A percentile compares a stretch with the other conserved stretches of the same genome.
Conservation (phyloP, 2,797 vertebrate species). For the Schizopygopsis malacanthus region DNA sequence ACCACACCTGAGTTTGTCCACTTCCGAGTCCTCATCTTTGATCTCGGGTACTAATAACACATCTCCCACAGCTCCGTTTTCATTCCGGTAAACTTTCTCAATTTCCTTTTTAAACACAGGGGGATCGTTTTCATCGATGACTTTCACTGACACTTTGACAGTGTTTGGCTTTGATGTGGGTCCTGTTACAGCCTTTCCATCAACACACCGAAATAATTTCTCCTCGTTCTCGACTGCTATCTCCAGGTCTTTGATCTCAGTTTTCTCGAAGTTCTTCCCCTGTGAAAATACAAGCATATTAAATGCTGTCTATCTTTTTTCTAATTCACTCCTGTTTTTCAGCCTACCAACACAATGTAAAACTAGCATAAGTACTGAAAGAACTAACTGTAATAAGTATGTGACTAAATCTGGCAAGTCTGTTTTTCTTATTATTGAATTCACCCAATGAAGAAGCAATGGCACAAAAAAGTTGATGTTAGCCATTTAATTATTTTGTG, state of each 20-base stretch:
- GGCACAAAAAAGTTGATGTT: neutral
- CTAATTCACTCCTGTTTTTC: neutral
- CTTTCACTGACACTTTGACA: constrained; percentile 65
- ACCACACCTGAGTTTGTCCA: constrained; percentile 70
- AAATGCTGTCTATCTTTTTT: neutral
- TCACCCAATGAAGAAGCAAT: neutral
- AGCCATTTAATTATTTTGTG: neutral
- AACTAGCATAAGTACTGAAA: neutral
- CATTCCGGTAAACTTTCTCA: constrained; percentile 62
- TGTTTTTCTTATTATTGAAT: neutral
- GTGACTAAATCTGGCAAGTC: neutral
- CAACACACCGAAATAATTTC: constrained; percentile 69
- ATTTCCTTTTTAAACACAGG: constrained; percentile 70
- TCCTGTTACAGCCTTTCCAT: neutral
- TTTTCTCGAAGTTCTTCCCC: constrained; percentile 75
- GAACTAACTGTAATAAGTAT: neutral
- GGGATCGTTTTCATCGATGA: constrained; percentile 74
- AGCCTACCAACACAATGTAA: neutral
- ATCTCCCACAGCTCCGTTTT: constrained; percentile 76
- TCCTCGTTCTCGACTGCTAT: constrained; percentile 79
- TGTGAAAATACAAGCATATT: constrained; percentile 58
- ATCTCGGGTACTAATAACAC: constrained; percentile 71
- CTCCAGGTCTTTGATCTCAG: constrained; percentile 49
- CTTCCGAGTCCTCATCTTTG: constrained; percentile 69
- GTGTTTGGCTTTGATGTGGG: accelerated